Base-by-base conservation (phyloP, 2,888 invertebrate genomes). In the Mythimna vitellina region DNA sequence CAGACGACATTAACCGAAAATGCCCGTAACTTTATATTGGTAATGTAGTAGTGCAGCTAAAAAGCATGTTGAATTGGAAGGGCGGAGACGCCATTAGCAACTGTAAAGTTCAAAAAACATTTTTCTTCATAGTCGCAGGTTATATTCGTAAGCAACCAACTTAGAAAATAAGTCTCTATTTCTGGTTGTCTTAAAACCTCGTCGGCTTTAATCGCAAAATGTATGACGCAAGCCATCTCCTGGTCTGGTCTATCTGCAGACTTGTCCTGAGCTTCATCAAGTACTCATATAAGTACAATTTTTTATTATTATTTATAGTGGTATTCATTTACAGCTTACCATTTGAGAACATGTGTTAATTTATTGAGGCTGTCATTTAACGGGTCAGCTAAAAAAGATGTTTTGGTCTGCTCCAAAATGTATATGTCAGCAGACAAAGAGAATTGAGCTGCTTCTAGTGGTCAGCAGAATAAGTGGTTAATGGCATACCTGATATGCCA, bases 261-360 rank as follows among this genome's bases (percentile, higher is more conserved):
- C 14, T 78, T 46, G 8, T 35, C 22, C 14, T 4, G 10, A 68
- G n/a, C 14, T 61, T 49, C 9, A 56, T 49, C 12, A 54, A 35
- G 64, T 80, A 73, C 73, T 79, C 38, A 0, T 60, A 53, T 22
- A 80, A 67, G 73, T 83, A 74, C 75, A 65, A 57, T 0, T 56
- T 46, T 77, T 32, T 63, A 25, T 51, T 29, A 29, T 61, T 63
- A 25, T 51, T 57, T 46, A 51, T 53, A n/a, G 10, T 82, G 72
- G 62, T 78, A 82, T 78, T 56, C 62, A 38, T 70, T 78, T 78
- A 78, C 83, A 64, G 79, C 46, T 78, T 78, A 82, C 65, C 65
- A 65, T 65, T 57, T 54, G n/a, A 12, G 22, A 49, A 25, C 4
- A 49, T 25, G 9, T 49, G 14, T 67, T 81, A 56, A 62, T 51